Evolutionary conservation across 2,113 vertebrate species (phyloP).

Genomic region (Etia nguti): DNA sequence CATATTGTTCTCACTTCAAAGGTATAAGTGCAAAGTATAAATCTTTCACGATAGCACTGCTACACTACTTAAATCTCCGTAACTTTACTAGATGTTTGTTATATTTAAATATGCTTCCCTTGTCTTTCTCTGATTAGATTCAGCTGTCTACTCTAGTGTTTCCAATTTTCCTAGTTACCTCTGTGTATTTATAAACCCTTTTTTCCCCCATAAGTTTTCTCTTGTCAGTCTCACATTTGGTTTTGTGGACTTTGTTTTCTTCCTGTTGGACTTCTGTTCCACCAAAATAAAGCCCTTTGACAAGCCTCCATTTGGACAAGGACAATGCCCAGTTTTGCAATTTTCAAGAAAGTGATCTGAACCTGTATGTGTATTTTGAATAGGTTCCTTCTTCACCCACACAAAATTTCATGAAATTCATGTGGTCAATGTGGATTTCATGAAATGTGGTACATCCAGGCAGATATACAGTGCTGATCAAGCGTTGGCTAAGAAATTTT

Average conservation of each 20-base stretch:
- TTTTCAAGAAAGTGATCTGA: neutral
- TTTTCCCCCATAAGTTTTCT: rapidly evolving
- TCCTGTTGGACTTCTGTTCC: neutral
- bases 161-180: neutral
- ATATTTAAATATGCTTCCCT: neutral
- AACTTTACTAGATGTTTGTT: neutral
- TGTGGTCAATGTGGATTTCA: neutral
- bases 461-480: neutral
- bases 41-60: neutral
- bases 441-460: neutral
- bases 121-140: neutral
- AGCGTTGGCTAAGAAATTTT: neutral
- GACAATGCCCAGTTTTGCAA: neutral
- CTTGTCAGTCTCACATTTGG: neutral
- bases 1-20: neutral
- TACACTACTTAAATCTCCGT: neutral
- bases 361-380: neutral
- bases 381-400: neutral
- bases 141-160: neutral
- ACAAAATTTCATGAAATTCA: neutral
- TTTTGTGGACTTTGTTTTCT: neutral
- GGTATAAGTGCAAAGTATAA: neutral
- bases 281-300: neutral
- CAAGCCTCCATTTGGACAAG: neutral
- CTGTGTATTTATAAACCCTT: neutral